Conservation (phyloP, 2,888 invertebrate genomes). For the Drosophila testacea region DNA sequence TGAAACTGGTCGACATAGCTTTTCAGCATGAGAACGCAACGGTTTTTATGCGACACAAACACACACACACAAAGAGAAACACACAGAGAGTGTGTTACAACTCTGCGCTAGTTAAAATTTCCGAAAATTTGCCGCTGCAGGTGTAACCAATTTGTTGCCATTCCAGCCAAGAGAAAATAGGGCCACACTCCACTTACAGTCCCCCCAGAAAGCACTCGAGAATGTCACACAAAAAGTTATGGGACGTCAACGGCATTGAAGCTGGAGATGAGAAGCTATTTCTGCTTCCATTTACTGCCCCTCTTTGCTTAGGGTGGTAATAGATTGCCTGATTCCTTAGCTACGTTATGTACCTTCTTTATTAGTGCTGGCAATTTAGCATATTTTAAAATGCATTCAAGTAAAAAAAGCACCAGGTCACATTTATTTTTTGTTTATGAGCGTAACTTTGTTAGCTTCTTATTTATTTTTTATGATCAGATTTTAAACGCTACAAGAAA, state of each 20-base stretch:
- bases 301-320: not conserved
- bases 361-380: too few relatives aligned
- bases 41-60: constrained; percentile 56
- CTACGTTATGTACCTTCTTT: constrained; percentile 11
- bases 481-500: too few relatives aligned
- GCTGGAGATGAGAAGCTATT: not conserved
- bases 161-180: constrained; percentile 11
- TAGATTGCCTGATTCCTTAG: constrained; percentile 28
- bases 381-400: too few relatives aligned
- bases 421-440: too few relatives aligned
- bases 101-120: constrained; percentile 72
- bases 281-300: not conserved
- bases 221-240: constrained; percentile 48
- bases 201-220: constrained; percentile 30
- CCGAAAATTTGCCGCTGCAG: constrained; percentile 68
- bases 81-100: constrained; percentile 1
- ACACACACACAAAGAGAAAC: constrained; percentile 4
- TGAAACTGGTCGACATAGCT: constrained; percentile 49
- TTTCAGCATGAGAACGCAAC: constrained; percentile 58
- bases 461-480: too few relatives aligned
- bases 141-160: constrained; percentile 68
- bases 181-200: not conserved
- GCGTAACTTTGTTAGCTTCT: too few relatives aligned
- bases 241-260: constrained; percentile 19
- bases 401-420: too few relatives aligned